Evolutionary conservation across 2,797 vertebrate species (phyloP).

Genomic region (Apodemus agrarius): DNA sequence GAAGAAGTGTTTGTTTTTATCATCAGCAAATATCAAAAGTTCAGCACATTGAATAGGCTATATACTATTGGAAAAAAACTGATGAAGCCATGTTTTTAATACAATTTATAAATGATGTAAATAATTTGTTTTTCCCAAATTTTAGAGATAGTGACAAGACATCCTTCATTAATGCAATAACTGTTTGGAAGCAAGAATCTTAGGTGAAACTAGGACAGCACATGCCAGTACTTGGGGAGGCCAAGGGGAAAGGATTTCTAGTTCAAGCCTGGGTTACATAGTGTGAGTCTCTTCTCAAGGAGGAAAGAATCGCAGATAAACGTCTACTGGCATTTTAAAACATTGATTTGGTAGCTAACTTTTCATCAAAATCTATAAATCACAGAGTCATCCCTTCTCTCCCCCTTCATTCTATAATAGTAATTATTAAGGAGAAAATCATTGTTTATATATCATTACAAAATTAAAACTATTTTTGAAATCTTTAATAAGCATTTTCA

Average conservation of each 20-base stretch:
- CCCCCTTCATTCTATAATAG: background rate
- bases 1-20: conserved; percentile 16
- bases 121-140: conserved; percentile 37
- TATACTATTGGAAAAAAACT: conserved; percentile 35
- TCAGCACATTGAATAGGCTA: background rate
- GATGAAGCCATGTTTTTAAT: conserved; percentile 29
- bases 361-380: background rate
- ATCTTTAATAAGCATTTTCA: conserved; percentile 40
- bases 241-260: background rate
- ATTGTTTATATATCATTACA: background rate
- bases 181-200: conserved; percentile 15
- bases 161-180: background rate
- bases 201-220: background rate
- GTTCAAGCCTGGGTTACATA: background rate
- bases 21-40: conserved; percentile 38
- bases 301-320: background rate
- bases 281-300: background rate
- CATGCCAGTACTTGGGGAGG: background rate
- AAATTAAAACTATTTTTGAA: conserved; percentile 6
- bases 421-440: conserved; percentile 26
- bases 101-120: conserved; percentile 11
- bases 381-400: background rate
- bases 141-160: conserved; percentile 41
- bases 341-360: conserved; percentile 48
- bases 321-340: background rate